These are phyloP conservation scores for Anoplolepis gracilipes DNA, from an alignment of 1,140 invertebrate species.

Conservation along the genomic window DNA sequence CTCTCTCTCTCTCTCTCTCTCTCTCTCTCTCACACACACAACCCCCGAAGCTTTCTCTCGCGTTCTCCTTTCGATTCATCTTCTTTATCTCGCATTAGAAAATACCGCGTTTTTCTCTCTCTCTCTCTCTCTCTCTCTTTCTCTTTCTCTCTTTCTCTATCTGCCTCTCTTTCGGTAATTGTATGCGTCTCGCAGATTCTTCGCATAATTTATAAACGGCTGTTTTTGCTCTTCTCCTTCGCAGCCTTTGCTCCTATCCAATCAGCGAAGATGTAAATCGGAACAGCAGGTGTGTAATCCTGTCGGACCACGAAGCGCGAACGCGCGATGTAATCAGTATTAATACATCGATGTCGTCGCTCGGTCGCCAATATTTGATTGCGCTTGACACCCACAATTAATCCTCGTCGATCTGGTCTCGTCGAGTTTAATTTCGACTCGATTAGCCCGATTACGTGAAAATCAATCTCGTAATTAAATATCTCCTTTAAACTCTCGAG, in stretches of 20 bases:
- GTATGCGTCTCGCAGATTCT: constrained; percentile 75
- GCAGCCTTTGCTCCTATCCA: neutral
- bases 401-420: constrained; percentile 28
- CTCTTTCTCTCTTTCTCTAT: constrained; percentile 23
- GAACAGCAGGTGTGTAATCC: constrained; percentile 34
- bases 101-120: neutral
- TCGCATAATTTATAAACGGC: constrained; percentile 76
- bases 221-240: constrained; percentile 28
- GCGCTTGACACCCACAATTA: constrained; percentile 47
- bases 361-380: constrained; percentile 18
- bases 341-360: constrained; percentile 36
- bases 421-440: constrained; percentile 37
- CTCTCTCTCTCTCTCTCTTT: constrained; percentile 40
- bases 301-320: constrained; percentile 22
- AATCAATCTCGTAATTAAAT: neutral
- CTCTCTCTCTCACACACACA: constrained; percentile 9
- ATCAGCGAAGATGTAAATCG: constrained; percentile 32
- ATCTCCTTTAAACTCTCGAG: neutral
- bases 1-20: constrained; percentile 21
- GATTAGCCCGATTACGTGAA: constrained; percentile 35
- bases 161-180: constrained; percentile 77
- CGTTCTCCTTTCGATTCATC: constrained; percentile 9
- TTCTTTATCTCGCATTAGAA: constrained; percentile 4
- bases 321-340: constrained; percentile 42
- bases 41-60: neutral